Percentiles rank a stretch among this genome's conserved stretches.
phyloP scores from a whole-genome alignment of 1,140 invertebrate genomes.

The Diorhabda carinulata region DNA sequence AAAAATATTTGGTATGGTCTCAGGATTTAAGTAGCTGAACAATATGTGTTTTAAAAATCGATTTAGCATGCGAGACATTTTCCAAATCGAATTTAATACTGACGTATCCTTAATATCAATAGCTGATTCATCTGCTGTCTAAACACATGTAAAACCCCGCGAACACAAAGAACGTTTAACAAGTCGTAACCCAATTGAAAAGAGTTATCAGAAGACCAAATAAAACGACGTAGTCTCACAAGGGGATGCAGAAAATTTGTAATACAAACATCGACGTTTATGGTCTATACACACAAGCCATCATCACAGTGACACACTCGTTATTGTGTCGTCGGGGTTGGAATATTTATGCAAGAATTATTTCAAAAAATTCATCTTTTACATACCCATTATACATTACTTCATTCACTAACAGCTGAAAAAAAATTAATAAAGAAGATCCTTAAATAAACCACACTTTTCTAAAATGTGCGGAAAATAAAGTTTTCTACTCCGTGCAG shows the following conservation, averaged over 20 bases:
- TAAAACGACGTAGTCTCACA: slow-evolving; percentile 19
- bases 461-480: too few relatives aligned
- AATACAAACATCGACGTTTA: slow-evolving; percentile 24
- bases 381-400: too few relatives aligned
- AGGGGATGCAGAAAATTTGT: slow-evolving; percentile 23
- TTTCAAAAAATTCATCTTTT: too few relatives aligned
- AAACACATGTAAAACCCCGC: slow-evolving; percentile 13
- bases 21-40: too few relatives aligned
- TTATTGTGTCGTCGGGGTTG: too few relatives aligned
- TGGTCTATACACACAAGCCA: background rate
- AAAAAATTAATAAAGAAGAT: too few relatives aligned
- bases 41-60: background rate
- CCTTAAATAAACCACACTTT: too few relatives aligned
- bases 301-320: background rate
- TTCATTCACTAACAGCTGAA: too few relatives aligned
- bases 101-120: slow-evolving; percentile 1
- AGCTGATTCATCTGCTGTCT: background rate
- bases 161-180: slow-evolving; percentile 13
- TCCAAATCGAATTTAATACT: background rate
- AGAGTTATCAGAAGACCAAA: slow-evolving; percentile 17
- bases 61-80: background rate
- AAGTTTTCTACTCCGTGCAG: too few relatives aligned
- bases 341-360: too few relatives aligned
- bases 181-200: slow-evolving; percentile 21
- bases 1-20: too few relatives aligned